Base-by-base conservation (phyloP, 2,113 vertebrate species). In the Plestiodon gilberti region DNA sequence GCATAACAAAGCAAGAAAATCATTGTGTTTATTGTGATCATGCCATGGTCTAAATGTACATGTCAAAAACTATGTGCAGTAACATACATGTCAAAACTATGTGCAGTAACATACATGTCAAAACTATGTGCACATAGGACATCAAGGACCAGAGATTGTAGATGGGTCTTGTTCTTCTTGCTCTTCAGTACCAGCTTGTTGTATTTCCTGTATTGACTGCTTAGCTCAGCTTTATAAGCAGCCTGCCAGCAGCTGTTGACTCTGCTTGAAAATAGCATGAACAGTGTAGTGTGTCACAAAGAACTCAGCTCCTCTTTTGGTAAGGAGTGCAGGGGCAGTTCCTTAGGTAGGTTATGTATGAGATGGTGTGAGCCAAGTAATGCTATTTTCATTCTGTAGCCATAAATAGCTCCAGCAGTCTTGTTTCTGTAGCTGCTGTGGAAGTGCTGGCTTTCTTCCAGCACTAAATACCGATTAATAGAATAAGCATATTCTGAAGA, bases 241-340 rank as follows among this genome's bases (percentile, higher is more conserved):
- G 48, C 35, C 57, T 86, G 20, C 6, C 67, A 86, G 25, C 82
- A 83, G 84, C 77, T 86, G 57, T 71, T 73, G 77, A 8, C 84
- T 73, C 78, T 81, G 77, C 78, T 86, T 86, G 84, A 80, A 86
- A 86, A 81, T 81, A 86, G 78, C 84, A 81, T 62, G 57, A 40
- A 43, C 70, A 61, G 18, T 71, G 35, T 35, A 62, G 77, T 30
- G 28, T 70, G 55, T 86, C 84, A 74, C 67, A 74, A 78, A 86
- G 84, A 80, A 62, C 40, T 61, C 22, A 30, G 67, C 78, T 80
- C 69, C 84, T 80, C 84, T 86, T 86, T 86, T 80, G n/a, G 67
- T 81, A 81, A 86, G 78, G 78, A 73, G 82, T 62, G 35, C 57
- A 75, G 25, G 23, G 35, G 35, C 55, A 64, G 78, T 33, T 86